A percentile compares a stretch with the other conserved stretches of the same genome.
Conservation (phyloP, 2,797 vertebrate species). For the Syndactyla subalaris region DNA sequence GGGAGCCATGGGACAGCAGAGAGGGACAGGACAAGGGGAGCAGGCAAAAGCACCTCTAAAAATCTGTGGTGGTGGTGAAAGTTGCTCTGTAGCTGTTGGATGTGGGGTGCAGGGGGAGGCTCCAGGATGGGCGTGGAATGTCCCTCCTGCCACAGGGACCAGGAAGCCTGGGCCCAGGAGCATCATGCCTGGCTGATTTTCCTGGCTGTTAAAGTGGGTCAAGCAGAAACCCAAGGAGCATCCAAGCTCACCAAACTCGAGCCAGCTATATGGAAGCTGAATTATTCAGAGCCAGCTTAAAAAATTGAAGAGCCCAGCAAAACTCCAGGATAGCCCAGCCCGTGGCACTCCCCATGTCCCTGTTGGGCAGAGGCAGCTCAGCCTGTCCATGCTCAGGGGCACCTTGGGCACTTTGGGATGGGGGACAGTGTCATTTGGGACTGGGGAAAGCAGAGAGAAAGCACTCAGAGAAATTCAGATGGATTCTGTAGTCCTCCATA, state of each 20-base stretch:
- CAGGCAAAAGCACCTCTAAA: not conserved
- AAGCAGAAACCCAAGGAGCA: conserved; percentile 43
- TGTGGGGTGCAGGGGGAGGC: not conserved
- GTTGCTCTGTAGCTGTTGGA: not conserved
- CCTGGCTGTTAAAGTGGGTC: conserved; percentile 48
- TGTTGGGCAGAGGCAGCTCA: not conserved
- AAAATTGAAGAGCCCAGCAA: conserved; percentile 35
- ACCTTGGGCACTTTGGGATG: not conserved
- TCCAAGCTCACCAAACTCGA: not conserved
- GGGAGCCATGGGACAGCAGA: not conserved
- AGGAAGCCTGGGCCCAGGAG: not conserved
- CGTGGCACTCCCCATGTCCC: accelerated
- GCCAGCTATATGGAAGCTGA: not conserved
- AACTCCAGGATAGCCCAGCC: not conserved
- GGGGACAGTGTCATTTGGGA: accelerated
- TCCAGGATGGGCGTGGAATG: not conserved
- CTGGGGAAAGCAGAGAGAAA: not conserved
- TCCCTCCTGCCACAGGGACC: not conserved
- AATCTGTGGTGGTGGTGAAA: not conserved
- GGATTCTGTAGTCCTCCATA: accelerated
- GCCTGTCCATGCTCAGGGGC: not conserved
- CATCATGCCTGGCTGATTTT: not conserved
- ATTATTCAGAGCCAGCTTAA: conserved; percentile 54
- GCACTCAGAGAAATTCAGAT: not conserved
- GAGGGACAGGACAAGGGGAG: not conserved